Evolutionary conservation across 2,888 invertebrate genomes (phyloP), one percentile per base, ranked within the genome.

Genomic region (Coecobrya sp.): DNA sequence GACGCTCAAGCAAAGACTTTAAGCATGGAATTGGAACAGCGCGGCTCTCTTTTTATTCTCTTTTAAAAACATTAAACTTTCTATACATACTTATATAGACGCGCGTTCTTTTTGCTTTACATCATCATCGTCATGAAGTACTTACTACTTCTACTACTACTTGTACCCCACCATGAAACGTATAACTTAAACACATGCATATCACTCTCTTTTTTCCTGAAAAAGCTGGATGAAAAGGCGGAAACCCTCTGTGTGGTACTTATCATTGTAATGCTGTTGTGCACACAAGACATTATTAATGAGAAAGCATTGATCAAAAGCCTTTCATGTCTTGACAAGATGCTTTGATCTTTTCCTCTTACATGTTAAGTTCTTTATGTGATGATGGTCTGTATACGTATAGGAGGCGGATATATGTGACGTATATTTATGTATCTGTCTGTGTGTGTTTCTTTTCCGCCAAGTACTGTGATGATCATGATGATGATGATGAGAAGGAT

Each of bases 261-360:
- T 93, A 94, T 94, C 94, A 94, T 93, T 94, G 94, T 94, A 92
- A 94, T 94, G 93, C 94, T 94, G 94, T 94, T 94, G 94, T 94
- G 94, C 93, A 94, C 94, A 94, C 93, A 94, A 94, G 94, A 94
- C 94, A 94, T 94, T 94, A 94, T 94, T 94, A 94, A 94, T 94
- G 94, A 94, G 94, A 94, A 94, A 93, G 94, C 94, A 94, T 94
- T 94, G 94, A 94, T 94, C 93, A 94, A 94, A 94, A 94, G 94
- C 94, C 94, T 94, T 94, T 94, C 94, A 94, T 94, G 94, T 94
- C 93, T 91, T 93, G 93, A 87, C 92, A 94, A 94, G 93, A 93
- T 88, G 93, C 94, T 94, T 94, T 94, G 94, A 94, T 94, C 94
- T 94, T 93, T 93, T 93, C 92, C 93, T 85, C 89, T 93, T 93